Evolutionary conservation across 2,797 vertebrate species (phyloP).

Genomic region (Notolabrus celidotus): DNA sequence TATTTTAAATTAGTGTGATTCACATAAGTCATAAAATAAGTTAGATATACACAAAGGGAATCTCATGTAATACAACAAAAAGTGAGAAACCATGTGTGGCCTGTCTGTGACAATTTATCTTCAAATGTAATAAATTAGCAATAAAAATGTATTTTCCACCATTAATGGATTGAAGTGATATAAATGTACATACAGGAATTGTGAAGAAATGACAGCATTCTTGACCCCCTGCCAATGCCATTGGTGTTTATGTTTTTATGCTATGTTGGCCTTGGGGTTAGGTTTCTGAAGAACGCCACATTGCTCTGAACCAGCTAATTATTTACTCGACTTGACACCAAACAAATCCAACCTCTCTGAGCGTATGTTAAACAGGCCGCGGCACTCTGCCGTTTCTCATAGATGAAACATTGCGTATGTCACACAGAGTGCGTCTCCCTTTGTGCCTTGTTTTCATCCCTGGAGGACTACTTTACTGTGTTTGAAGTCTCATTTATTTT

Average conservation of each 20-base stretch:
- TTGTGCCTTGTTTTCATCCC: constrained; percentile 75
- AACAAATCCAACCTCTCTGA: constrained; percentile 71
- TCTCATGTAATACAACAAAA: too few relatives aligned
- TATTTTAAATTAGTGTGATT: constrained; percentile 12
- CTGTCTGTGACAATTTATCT: too few relatives aligned
- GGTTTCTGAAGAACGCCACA: constrained; percentile 67
- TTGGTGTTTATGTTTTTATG: constrained; percentile 66
- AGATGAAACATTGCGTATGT: constrained; percentile 76
- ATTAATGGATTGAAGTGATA: neutral
- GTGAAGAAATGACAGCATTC: constrained; percentile 15
- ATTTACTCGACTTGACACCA: constrained; percentile 80
- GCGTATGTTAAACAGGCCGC: constrained; percentile 77
- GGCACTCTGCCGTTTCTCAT: constrained; percentile 61
- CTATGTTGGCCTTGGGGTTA: constrained; percentile 51
- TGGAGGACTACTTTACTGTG: constrained; percentile 77
- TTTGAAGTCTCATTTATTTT: constrained; percentile 88
- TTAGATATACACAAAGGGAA: too few relatives aligned
- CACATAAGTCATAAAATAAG: neutral
- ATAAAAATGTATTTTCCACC: neutral
- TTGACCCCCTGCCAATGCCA: constrained; percentile 26
- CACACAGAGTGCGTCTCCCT: constrained; percentile 68
- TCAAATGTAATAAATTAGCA: neutral
- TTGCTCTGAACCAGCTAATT: constrained; percentile 78
- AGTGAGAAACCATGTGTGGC: neutral
- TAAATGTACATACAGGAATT: neutral